A percentile compares a stretch with the other conserved stretches of the same genome.
Evolutionary conservation across 2,113 vertebrate genomes (phyloP).

Genomic region (Capricornis sumatraensis): DNA sequence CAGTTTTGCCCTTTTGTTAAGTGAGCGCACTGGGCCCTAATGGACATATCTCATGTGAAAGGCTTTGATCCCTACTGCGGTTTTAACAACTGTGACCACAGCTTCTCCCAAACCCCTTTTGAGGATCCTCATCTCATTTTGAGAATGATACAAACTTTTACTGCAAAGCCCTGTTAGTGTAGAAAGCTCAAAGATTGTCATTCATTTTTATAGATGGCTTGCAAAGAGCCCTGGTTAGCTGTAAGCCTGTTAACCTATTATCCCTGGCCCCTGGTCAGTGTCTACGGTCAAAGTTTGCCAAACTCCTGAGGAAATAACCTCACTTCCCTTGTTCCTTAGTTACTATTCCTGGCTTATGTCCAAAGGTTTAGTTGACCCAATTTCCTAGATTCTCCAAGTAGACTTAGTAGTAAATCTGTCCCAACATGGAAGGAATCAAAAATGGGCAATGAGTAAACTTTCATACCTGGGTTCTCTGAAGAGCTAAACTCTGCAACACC

Average conservation of each 20-base stretch:
- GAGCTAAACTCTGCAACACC: background rate
- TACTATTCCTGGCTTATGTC: background rate
- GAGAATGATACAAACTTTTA: background rate
- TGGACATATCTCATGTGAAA: background rate
- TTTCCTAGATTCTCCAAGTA: slow-evolving; percentile 16
- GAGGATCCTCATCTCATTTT: background rate
- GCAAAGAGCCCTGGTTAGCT: background rate
- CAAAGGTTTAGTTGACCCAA: background rate
- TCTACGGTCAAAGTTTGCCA: background rate
- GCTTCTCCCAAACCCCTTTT: background rate
- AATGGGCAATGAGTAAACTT: background rate
- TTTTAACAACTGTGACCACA: background rate
- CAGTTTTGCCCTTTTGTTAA: background rate
- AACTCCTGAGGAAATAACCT: background rate
- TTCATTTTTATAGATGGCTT: background rate
- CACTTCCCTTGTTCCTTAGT: background rate
- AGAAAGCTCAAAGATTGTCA: background rate
- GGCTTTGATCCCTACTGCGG: background rate
- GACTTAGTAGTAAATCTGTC: background rate
- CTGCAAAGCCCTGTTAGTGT: background rate
- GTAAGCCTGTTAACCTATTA: background rate
- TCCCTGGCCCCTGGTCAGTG: background rate
- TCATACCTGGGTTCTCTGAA: background rate
- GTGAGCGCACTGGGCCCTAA: background rate
- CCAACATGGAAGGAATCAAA: slow-evolving; percentile 14